Conservation (phyloP, 2,888 invertebrate species). For the Drosophila limbata region DNA sequence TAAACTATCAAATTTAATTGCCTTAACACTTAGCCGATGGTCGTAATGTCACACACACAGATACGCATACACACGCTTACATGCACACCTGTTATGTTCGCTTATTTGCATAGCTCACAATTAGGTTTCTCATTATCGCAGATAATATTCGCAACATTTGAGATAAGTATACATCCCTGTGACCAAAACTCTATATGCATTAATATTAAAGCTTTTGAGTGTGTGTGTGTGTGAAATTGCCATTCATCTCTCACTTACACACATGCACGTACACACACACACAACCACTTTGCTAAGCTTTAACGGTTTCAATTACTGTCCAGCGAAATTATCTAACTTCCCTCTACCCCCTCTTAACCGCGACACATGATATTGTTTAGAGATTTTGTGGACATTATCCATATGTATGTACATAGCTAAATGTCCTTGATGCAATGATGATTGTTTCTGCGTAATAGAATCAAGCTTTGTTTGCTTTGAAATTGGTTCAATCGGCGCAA, state of each 20-base stretch:
- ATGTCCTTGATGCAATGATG: background rate
- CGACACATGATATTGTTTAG: conserved; percentile 43
- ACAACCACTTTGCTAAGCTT: conserved; percentile 49
- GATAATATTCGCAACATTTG: conserved; percentile 76
- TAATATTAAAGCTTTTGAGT: conserved; percentile 38
- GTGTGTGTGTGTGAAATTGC: conserved; percentile 31
- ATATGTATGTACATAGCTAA: background rate
- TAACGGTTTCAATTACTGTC: conserved; percentile 73
- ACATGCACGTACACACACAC: conserved; percentile 4
- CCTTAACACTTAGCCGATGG: conserved; percentile 58
- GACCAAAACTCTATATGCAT: conserved; percentile 35
- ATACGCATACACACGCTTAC: conserved; percentile 12
- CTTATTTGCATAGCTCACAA: conserved; percentile 75
- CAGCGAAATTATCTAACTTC: conserved; percentile 25
- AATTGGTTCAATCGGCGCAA: background rate
- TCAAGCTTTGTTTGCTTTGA: background rate
- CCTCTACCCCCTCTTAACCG: background rate
- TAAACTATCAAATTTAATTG: conserved; percentile 73
- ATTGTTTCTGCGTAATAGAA: background rate
- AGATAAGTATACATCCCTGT: conserved; percentile 53
- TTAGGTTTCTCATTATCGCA: conserved; percentile 75
- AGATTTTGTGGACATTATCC: conserved; percentile 49
- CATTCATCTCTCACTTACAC: conserved; percentile 40
- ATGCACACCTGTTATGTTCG: conserved; percentile 35
- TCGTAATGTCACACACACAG: conserved; percentile 16